phyloP scores from a whole-genome alignment of 30 jellyfish, hydroid and myxozoan species.

The Sanderia malayensis region DNA sequence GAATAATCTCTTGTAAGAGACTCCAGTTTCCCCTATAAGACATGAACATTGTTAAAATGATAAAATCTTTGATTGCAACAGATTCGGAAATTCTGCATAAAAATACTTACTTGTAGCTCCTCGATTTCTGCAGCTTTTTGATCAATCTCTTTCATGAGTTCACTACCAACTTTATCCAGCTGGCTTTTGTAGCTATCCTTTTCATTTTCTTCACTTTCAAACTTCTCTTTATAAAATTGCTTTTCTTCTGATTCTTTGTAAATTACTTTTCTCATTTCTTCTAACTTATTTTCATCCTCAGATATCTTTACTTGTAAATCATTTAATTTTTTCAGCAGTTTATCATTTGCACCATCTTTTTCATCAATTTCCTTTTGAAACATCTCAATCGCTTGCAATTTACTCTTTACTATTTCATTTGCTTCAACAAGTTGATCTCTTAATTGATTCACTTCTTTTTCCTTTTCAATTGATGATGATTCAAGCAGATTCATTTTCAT shows the following conservation, averaged over 20 bases:
- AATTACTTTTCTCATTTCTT: neutral
- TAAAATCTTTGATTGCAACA: too few species aligned
- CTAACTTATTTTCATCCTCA: conserved; percentile 21
- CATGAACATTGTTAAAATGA: too few species aligned
- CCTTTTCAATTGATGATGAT: conserved; percentile 20
- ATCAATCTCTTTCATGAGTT: conserved; percentile 60
- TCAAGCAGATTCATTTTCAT: conserved; percentile 24
- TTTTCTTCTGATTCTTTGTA: conserved; percentile 23
- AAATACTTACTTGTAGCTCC: conserved; percentile 20
- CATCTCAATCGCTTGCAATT: conserved; percentile 46
- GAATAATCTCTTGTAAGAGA: neutral
- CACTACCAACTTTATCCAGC: conserved; percentile 61
- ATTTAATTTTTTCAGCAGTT: conserved; percentile 15
- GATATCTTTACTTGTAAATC: conserved; percentile 1
- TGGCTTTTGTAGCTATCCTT: conserved; percentile 36
- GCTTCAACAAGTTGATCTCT: conserved; percentile 19
- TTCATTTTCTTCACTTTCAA: conserved; percentile 37
- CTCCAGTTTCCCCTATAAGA: conserved; percentile 22
- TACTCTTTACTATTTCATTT: conserved; percentile 45
- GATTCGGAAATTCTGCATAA: too few species aligned
- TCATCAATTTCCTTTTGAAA: conserved; percentile 50
- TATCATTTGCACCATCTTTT: conserved; percentile 23
- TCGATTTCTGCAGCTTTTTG: conserved; percentile 15
- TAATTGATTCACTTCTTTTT: conserved; percentile 26
- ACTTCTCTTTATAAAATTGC: conserved; percentile 1